A percentile compares a stretch with the other conserved stretches of the same genome.
These are phyloP conservation scores for Mythimna albipuncta DNA, from an alignment of 2,888 invertebrate species.

Conservation along the genomic window DNA sequence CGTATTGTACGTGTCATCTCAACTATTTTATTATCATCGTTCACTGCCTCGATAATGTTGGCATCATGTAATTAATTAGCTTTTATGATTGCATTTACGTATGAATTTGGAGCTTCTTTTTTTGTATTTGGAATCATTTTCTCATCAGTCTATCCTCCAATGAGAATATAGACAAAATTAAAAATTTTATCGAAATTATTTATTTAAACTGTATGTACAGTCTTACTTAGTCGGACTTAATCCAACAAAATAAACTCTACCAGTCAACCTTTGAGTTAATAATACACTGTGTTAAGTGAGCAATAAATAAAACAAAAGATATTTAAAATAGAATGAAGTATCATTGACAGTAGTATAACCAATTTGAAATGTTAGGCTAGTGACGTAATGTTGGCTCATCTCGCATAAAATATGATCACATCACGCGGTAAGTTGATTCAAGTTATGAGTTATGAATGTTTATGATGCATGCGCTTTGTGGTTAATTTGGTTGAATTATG, in stretches of 20 bases:
- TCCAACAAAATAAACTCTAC: no score
- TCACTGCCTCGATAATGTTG: slow-evolving; percentile 23
- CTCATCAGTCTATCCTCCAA: neutral
- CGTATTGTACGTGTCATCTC: slow-evolving; percentile 55
- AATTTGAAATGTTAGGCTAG: slow-evolving; percentile 12
- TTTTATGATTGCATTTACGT: slow-evolving; percentile 7
- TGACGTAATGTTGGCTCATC: slow-evolving; percentile 31
- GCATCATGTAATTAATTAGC: slow-evolving; percentile 23
- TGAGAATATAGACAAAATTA: neutral
- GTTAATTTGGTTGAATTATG: slow-evolving; percentile 73
- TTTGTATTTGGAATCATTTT: slow-evolving; percentile 1
- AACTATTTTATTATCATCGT: slow-evolving; percentile 43
- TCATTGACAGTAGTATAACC: neutral
- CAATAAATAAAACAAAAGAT: no score
- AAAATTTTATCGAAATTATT: slow-evolving; percentile 6
- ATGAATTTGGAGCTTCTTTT: neutral
- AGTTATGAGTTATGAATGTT: slow-evolving; percentile 48
- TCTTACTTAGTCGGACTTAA: no score
- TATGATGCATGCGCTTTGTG: slow-evolving; percentile 65
- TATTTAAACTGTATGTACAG: no score
- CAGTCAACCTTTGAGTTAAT: no score
- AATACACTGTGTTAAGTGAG: no score
- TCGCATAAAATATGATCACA: slow-evolving; percentile 22
- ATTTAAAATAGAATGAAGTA: no score
- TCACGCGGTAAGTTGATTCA: slow-evolving; percentile 31